A percentile compares a stretch with the other conserved stretches of the same genome.
Evolutionary conservation across 2,888 invertebrate species (phyloP).

Genomic region (Ashinkailepas kermadecensis): DNA sequence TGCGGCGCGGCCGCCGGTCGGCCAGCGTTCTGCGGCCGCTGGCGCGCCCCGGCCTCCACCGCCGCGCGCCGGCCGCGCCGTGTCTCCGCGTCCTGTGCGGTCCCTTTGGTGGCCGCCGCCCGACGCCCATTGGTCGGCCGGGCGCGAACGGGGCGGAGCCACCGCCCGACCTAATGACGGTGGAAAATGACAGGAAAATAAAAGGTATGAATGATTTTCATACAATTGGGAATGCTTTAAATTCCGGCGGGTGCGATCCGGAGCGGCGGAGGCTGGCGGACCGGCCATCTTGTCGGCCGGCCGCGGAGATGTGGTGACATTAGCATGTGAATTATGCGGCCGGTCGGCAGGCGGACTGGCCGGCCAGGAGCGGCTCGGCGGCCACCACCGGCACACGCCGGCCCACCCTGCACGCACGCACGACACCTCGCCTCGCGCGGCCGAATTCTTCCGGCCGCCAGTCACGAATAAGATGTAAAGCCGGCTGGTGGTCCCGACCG

Average conservation of each 20-base stretch:
- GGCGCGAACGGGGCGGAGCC: conserved; percentile 22
- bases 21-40: not conserved
- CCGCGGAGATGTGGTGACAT: not conserved
- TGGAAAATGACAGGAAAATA: conserved; percentile 20
- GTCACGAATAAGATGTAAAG: conserved; percentile 15
- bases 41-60: not conserved
- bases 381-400: not conserved
- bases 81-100: conserved; percentile 1
- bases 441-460: not conserved
- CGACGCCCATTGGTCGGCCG: not conserved
- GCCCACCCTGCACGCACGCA: not conserved
- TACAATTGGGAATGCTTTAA: conserved; percentile 17
- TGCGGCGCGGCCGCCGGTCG: not conserved
- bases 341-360: not conserved
- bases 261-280: not conserved
- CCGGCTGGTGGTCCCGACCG: not conserved
- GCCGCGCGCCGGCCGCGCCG: not conserved
- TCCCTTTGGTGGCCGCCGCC: conserved; percentile 6
- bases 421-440: not conserved
- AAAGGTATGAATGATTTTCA: conserved; percentile 19
- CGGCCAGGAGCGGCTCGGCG: not conserved
- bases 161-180: conserved; percentile 8
- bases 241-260: conserved; percentile 1
- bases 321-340: not conserved
- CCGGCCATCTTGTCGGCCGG: not conserved